Percentiles rank a stretch among this genome's conserved stretches.
phyloP scores from a whole-genome alignment of 2,797 vertebrate species.

The Lophius americanus region DNA sequence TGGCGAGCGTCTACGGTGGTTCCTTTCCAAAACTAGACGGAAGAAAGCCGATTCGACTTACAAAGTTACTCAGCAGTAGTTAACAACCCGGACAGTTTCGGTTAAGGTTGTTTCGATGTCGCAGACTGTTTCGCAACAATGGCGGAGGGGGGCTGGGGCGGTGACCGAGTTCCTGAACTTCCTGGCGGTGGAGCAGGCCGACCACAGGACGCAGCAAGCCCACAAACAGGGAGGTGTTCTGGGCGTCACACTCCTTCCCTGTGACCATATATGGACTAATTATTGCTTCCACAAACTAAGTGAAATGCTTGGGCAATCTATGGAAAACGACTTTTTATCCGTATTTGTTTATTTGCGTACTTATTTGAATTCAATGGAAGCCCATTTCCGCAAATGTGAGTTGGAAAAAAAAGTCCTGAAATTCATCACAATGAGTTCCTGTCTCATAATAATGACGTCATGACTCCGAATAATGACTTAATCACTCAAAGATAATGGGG shows the following conservation, averaged over 20 bases:
- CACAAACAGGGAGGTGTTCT: constrained; percentile 51
- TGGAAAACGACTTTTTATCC: neutral
- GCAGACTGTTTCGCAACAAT: constrained; percentile 74
- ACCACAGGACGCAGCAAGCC: constrained; percentile 59
- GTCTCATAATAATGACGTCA: no score
- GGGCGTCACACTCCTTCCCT: constrained; percentile 59
- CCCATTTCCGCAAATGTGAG: no score
- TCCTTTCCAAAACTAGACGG: neutral
- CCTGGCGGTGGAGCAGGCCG: constrained; percentile 57
- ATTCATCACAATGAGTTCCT: no score
- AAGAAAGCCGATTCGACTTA: neutral
- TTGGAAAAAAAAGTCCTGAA: no score
- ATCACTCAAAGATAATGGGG: no score
- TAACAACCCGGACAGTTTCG: constrained; percentile 64
- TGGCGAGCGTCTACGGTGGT: neutral
- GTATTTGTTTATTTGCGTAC: neutral
- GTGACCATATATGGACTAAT: constrained; percentile 75
- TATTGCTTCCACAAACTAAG: constrained; percentile 27
- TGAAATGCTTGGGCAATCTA: neutral
- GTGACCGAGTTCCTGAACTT: constrained; percentile 73
- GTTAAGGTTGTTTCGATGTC: constrained; percentile 58
- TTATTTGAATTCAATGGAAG: no score
- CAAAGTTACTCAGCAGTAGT: neutral
- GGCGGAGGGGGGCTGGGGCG: constrained; percentile 59
- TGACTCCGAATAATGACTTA: no score